These are phyloP conservation scores for Mormyrus proboscirostris DNA, from an alignment of 2,797 vertebrate genomes.

Conservation along the genomic window DNA sequence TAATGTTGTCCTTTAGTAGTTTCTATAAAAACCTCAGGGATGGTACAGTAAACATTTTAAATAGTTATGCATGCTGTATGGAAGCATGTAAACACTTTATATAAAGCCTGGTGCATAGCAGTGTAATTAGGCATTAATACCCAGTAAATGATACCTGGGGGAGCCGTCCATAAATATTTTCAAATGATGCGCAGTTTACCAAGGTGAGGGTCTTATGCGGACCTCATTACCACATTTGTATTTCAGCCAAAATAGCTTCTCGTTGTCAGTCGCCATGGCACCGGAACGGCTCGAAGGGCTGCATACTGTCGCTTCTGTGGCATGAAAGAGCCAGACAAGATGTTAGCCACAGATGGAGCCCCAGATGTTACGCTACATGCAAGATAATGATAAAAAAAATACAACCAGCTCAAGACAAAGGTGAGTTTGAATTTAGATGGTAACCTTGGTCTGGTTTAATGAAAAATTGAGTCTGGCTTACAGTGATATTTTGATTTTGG, in stretches of 20 bases:
- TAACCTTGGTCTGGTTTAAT: neutral
- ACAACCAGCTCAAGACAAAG: neutral
- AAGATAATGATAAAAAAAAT: neutral
- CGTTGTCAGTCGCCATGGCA: neutral
- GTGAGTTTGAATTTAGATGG: neutral
- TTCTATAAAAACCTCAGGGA: neutral
- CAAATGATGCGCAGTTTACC: neutral
- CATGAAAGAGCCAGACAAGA: neutral
- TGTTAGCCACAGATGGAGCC: neutral
- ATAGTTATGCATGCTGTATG: constrained; percentile 8
- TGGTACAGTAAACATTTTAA: neutral
- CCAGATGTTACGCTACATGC: neutral
- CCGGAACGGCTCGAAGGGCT: neutral
- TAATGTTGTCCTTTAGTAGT: neutral
- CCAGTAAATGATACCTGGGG: neutral
- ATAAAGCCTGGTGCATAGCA: neutral
- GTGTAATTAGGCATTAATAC: neutral
- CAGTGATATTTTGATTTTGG: neutral
- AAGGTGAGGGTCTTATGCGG: neutral
- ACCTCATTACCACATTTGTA: neutral
- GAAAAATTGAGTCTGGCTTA: neutral
- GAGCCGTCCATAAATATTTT: neutral
- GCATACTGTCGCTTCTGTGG: neutral
- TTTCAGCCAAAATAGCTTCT: neutral
- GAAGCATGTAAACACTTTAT: constrained; percentile 5